Evolutionary conservation across 2,797 vertebrate species (phyloP).

Genomic region (Pseudomugil tenellus): DNA sequence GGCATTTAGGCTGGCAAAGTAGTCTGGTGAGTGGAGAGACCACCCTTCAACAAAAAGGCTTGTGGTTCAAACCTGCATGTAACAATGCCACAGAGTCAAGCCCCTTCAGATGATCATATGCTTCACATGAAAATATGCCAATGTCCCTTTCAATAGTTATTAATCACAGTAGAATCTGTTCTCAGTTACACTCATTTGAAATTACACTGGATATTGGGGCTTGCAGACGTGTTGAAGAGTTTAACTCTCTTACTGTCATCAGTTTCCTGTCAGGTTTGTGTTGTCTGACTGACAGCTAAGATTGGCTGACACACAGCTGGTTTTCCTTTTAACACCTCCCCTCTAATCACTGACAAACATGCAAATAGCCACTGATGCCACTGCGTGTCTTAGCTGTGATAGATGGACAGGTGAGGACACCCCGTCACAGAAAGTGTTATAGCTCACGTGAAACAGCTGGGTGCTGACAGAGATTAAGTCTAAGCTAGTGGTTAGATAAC

Average conservation of each 20-base stretch:
- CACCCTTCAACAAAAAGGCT: slow-evolving; percentile 51
- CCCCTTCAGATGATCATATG: slow-evolving; percentile 40
- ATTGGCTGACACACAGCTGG: slow-evolving; percentile 59
- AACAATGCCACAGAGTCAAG: slow-evolving; percentile 34
- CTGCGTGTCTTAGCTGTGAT: slow-evolving; percentile 47
- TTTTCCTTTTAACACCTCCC: slow-evolving; percentile 62
- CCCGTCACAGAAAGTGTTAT: slow-evolving; percentile 44
- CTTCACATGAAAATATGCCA: slow-evolving; percentile 39
- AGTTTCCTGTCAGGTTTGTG: slow-evolving; percentile 31
- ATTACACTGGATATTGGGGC: slow-evolving; percentile 26
- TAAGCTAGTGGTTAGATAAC: slow-evolving; percentile 54
- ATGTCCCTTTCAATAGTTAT: slow-evolving; percentile 28
- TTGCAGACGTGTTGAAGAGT: slow-evolving; percentile 50
- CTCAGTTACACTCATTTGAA: slow-evolving; percentile 17
- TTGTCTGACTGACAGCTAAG: slow-evolving; percentile 49
- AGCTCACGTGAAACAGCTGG: slow-evolving; percentile 47
- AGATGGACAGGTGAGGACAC: slow-evolving; percentile 74
- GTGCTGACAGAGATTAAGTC: slow-evolving; percentile 72
- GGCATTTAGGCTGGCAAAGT: slow-evolving; percentile 50
- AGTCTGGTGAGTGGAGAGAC: slow-evolving; percentile 43
- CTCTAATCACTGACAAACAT: slow-evolving; percentile 70
- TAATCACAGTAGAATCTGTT: slow-evolving; percentile 34
- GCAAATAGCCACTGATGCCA: slow-evolving; percentile 51
- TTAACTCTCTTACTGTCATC: slow-evolving; percentile 45
- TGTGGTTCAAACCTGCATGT: slow-evolving; percentile 36